Evolutionary conservation across 2,113 vertebrate genomes (phyloP), one percentile per base, ranked within the genome.

Genomic region (Aphelocoma coerulescens): DNA sequence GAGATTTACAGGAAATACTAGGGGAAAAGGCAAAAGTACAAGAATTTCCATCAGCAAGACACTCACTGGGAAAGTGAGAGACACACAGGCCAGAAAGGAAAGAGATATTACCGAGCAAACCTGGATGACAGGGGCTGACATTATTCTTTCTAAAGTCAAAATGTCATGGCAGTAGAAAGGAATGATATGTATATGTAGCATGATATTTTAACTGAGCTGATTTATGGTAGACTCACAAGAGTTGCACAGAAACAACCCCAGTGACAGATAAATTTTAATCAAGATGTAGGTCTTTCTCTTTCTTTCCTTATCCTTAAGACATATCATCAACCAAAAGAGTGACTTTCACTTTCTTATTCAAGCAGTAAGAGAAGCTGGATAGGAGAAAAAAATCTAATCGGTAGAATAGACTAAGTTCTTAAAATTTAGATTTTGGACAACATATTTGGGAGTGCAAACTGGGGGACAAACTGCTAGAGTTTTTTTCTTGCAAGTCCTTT

Each of bases 81-180:
- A 80, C 5, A 72, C 11, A 26, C 9, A 37, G n/a, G 61, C 48
- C 41, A 55, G 76, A 94, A 91, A 63, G 27, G 32, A 82, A 93
- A 89, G 80, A 72, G 26, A 83, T 46, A 91, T 72, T 91, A 90
- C 67, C 48, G 59, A 37, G 28, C 28, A 76, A 92, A 90, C 51
- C 24, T 51, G 57, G 28, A 22, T 76, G 57, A 62, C 46, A 59
- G 51, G 21, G 16, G 13, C n/a, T 93, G 68, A 67, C 39, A 52
- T 82, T 85, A 63, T 57, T 89, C 49, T 86, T 94, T 65, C 24
- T 41, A 35, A 95, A 87, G 78, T 63, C 59, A 94, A 82, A 96
- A 85, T 76, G 75, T 71, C 78, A 63, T n/a, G 48, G 52, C 27
- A 69, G 43, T 48, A 71, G 33, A 59, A 66, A 74, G 55, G 33